phyloP scores from a whole-genome alignment of 2,888 invertebrate species.

The Bellardia bayeri region DNA sequence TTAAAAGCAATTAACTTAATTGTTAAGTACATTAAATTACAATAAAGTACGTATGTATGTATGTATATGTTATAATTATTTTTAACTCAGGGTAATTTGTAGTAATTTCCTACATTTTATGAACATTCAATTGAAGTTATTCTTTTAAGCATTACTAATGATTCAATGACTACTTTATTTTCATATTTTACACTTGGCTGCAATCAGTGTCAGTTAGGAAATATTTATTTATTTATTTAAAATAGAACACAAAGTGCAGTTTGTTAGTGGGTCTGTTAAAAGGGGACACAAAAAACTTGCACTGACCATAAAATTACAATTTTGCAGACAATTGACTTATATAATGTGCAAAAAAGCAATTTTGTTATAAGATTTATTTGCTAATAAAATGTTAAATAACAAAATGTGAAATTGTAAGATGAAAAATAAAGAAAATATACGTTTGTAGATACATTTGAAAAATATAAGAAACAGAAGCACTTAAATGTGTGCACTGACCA shows the following conservation, averaged over 20 bases:
- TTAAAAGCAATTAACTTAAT: conserved; percentile 12
- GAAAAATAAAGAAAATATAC: conserved; percentile 6
- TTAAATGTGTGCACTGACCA: conserved; percentile 79
- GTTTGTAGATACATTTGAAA: background rate
- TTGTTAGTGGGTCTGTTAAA: conserved; percentile 30
- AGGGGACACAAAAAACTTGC: background rate
- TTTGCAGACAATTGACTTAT: conserved; percentile 38
- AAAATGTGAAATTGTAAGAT: conserved; percentile 26
- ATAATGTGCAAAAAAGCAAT: conserved; percentile 54
- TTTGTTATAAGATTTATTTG: conserved; percentile 11
- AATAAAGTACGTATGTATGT: no score
- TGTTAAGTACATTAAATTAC: background rate
- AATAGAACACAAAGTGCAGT: background rate
- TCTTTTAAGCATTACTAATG: conserved; percentile 19
- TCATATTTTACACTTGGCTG: conserved; percentile 37
- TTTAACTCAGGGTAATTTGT: conserved; percentile 34
- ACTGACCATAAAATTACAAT: background rate
- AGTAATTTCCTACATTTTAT: conserved; percentile 48
- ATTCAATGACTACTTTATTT: conserved; percentile 12
- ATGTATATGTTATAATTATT: conserved; percentile 13
- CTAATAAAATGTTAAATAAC: conserved; percentile 51
- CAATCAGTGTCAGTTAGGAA: background rate
- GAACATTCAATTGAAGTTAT: conserved; percentile 20
- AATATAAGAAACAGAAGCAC: background rate
- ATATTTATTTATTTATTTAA: background rate